Base-by-base conservation (phyloP, 2,797 vertebrate species). In the Amniataba percoides region DNA sequence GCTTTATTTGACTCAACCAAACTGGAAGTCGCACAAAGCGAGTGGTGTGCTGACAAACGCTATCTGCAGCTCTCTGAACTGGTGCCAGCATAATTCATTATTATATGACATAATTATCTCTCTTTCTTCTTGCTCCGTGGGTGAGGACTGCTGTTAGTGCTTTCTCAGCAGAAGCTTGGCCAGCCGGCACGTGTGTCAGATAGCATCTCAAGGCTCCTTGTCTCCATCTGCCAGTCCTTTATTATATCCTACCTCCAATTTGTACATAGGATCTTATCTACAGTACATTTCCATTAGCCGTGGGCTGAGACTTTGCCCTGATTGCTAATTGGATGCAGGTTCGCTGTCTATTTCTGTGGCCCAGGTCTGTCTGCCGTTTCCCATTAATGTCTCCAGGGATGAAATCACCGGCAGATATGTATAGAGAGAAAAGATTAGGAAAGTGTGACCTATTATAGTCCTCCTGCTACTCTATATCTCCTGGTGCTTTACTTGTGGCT, bases 181-280 rank as follows among this genome's bases (percentile, higher is more conserved):
- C 69, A 67, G 84, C 53, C 73, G 25, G 84, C 53, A 45, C 42
- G 19, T 69, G 77, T 77, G 53, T 86, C 74, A 81, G 92, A 94
- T 93, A 88, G 56, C 78, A 93, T 94, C 92, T 90, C 64, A 81
- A 86, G 80, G 42, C 77, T 84, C 64, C 81, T 69, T 65, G 64
- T 90, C 81, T 87, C 80, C 72, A 85, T 90, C 88, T 87, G 75
- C 84, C 68, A 71, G 81, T 58, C 70, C 34, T 83, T 88, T 91
- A 88, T 89, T 88, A 81, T 80, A 84, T 76, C 60, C 65, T 78
- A 84, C 75, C 86, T 88, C 75, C 78, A 92, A 88, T 91, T 92
- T 86, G 88, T 90, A 85, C 83, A 70, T 46, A 70, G 72, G 82
- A 82, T 88, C 84, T 88, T 92, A 94, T 93, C 92, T 92, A 83